Percentiles rank a stretch among this genome's conserved stretches.
Evolutionary conservation across 1,140 invertebrate genomes (phyloP).

Genomic region (Drosophila busckii): DNA sequence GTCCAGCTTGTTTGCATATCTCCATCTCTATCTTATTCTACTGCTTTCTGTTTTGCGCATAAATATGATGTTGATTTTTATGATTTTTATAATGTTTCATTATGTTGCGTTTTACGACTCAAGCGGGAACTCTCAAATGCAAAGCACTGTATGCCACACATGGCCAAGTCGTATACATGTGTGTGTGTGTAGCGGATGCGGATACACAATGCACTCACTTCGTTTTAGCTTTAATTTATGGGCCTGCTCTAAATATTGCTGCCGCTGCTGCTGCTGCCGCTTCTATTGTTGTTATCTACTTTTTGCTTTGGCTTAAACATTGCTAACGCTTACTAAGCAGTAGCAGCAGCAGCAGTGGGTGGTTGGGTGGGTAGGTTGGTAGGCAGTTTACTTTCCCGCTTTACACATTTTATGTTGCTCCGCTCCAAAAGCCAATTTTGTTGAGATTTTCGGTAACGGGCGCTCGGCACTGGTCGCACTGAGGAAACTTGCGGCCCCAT

Average conservation of each 20-base stretch:
- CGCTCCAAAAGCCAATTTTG: conserved; percentile 76
- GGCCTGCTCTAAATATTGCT: conserved; percentile 34
- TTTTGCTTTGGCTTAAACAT: conserved; percentile 53
- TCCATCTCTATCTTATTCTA: conserved; percentile 33
- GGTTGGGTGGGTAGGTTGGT: no score
- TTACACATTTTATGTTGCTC: conserved; percentile 73
- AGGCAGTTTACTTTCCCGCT: conserved; percentile 45
- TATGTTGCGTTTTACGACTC: conserved; percentile 71
- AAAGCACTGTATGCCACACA: conserved; percentile 17
- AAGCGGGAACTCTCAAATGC: conserved; percentile 36
- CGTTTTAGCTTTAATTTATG: conserved; percentile 67
- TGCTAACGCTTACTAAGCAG: conserved; percentile 44
- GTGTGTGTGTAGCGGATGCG: conserved; percentile 23
- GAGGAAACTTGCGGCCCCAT: conserved; percentile 65
- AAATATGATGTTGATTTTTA: conserved; percentile 77
- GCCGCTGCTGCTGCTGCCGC: conserved; percentile 14
- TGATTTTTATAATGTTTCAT: conserved; percentile 77
- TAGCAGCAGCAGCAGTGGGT: neutral
- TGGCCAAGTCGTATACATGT: conserved; percentile 21
- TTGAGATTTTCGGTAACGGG: conserved; percentile 62
- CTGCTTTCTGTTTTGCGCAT: conserved; percentile 46
- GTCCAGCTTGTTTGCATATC: conserved; percentile 44
- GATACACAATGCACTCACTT: conserved; percentile 49
- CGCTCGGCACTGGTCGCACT: conserved; percentile 29
- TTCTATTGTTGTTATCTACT: conserved; percentile 47